Conservation (phyloP, 2,888 invertebrate species). For the Drosophila kambysellisi region DNA sequence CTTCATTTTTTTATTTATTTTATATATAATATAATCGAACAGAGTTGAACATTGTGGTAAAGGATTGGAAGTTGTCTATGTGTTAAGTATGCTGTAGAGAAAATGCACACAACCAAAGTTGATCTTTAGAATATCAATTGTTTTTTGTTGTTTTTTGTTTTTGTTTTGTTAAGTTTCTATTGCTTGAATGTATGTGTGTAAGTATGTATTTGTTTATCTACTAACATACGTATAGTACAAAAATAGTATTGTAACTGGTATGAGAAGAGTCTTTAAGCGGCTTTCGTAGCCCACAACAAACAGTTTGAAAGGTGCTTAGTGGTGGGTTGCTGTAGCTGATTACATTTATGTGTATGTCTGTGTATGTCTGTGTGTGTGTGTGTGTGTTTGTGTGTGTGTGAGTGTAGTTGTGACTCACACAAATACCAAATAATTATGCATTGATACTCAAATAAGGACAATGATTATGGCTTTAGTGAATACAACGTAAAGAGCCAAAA, state of each 20-base stretch:
- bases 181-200: constrained; percentile 22
- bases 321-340: constrained; percentile 62
- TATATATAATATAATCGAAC: constrained; percentile 34
- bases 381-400: constrained; percentile 7
- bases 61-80: constrained; percentile 31
- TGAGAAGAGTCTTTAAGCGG: constrained; percentile 51
- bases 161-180: constrained; percentile 13
- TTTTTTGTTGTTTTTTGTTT: neutral
- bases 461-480: constrained; percentile 18
- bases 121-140: constrained; percentile 22
- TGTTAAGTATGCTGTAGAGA: constrained; percentile 46
- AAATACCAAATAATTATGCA: constrained; percentile 45
- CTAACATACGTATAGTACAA: constrained; percentile 27
- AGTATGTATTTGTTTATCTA: constrained; percentile 10
- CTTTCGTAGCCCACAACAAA: constrained; percentile 47
- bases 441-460: constrained; percentile 30
- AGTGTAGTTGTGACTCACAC: constrained; percentile 34
- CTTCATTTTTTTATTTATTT: constrained; percentile 12
- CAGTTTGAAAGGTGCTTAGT: constrained; percentile 53
- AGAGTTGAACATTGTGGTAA: constrained; percentile 34
- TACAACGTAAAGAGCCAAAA: constrained; percentile 12
- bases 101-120: constrained; percentile 68
- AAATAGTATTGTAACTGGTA: constrained; percentile 41
- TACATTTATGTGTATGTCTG: constrained; percentile 8
- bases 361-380: neutral